These are phyloP conservation scores for Carassius auratus DNA, from an alignment of 2,113 vertebrate species.

Conservation along the genomic window DNA sequence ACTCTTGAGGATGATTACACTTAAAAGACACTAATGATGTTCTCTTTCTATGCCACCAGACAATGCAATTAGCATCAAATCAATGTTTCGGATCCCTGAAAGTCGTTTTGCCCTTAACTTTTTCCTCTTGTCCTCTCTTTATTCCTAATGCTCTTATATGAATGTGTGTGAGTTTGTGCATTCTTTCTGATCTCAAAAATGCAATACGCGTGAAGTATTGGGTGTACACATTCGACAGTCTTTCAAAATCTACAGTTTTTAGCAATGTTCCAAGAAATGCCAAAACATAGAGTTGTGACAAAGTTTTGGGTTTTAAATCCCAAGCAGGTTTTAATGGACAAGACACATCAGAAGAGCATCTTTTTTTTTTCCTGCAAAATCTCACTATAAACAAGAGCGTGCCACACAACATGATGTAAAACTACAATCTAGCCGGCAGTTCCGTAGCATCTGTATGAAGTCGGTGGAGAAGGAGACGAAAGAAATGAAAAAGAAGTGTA, in stretches of 20 bases:
- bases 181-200: constrained; percentile 1
- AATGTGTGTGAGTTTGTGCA: background rate
- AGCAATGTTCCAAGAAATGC: background rate
- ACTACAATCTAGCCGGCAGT: background rate
- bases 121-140: background rate
- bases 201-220: background rate
- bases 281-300: background rate
- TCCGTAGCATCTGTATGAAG: background rate
- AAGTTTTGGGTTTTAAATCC: constrained; percentile 29
- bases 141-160: background rate
- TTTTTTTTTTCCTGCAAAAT: background rate
- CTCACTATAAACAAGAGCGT: constrained; percentile 8
- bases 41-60: constrained; percentile 46
- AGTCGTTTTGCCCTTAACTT: constrained; percentile 25
- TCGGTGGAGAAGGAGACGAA: constrained; percentile 26
- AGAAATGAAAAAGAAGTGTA: constrained; percentile 18
- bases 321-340: constrained; percentile 27
- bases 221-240: background rate
- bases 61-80: constrained; percentile 54
- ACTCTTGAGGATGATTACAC: constrained; percentile 47
- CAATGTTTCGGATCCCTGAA: constrained; percentile 36
- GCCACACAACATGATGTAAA: constrained; percentile 22
- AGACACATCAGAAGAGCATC: constrained; percentile 23
- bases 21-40: constrained; percentile 52
- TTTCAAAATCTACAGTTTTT: constrained; percentile 8